These are phyloP conservation scores for Masnerella sp. DNA, from an alignment of 2,888 invertebrate species.

Conservation along the genomic window DNA sequence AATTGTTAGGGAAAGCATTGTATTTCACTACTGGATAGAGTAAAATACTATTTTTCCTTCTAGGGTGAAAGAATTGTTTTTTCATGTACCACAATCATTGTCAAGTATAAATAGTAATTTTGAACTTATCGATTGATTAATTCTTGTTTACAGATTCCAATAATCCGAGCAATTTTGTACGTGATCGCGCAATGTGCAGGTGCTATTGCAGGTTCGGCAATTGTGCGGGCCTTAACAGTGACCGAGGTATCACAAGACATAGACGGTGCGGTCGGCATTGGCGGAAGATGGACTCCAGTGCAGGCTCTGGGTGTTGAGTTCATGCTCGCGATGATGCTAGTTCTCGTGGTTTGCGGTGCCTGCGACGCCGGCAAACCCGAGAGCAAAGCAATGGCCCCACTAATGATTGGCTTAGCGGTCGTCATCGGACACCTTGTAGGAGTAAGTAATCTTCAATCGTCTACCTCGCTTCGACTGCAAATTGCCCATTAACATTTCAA, in stretches of 20 bases:
- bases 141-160: constrained; percentile 78
- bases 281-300: constrained; percentile 82
- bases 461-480: neutral
- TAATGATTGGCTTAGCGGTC: constrained; percentile 93
- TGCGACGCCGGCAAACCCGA: constrained; percentile 89
- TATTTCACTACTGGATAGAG: no score
- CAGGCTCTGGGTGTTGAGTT: constrained; percentile 95
- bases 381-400: constrained; percentile 88
- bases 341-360: constrained; percentile 93
- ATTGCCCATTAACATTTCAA: neutral
- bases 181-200: constrained; percentile 90
- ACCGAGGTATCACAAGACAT: constrained; percentile 81
- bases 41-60: no score
- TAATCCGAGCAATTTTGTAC: constrained; percentile 87
- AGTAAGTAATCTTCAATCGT: constrained; percentile 80
- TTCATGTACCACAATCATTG: neutral
- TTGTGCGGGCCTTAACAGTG: constrained; percentile 86
- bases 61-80: no score
- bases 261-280: constrained; percentile 85
- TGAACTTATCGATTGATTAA: no score
- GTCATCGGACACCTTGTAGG: constrained; percentile 90
- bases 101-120: neutral
- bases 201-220: constrained; percentile 87
- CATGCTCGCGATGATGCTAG: constrained; percentile 92
- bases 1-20: no score